Evolutionary conservation across 1,140 invertebrate genomes (phyloP).

Genomic region (Temnothorax curvispinosus): DNA sequence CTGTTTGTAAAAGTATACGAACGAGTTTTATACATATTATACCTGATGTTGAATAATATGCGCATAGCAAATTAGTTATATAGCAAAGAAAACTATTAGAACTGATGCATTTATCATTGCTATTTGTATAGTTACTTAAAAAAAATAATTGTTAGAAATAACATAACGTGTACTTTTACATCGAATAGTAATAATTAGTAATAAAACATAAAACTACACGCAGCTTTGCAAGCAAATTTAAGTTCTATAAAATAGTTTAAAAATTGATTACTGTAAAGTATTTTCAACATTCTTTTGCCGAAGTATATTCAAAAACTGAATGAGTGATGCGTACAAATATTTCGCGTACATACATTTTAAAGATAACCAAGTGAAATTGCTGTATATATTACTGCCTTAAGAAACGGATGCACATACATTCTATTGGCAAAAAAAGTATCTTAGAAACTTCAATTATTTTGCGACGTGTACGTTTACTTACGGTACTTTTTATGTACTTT

Average conservation of each 20-base stretch:
- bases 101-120: not conserved
- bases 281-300: not conserved
- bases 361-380: not conserved
- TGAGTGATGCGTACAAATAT: not conserved
- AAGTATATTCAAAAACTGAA: not conserved
- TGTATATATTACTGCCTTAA: not conserved
- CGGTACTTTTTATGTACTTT: not conserved
- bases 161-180: not conserved
- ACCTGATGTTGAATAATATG: not conserved
- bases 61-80: not conserved
- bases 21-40: not conserved
- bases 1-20: not conserved
- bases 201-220: not conserved
- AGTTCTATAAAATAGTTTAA: not conserved
- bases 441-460: not conserved
- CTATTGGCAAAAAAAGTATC: not conserved
- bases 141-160: not conserved
- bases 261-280: not conserved
- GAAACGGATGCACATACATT: not conserved
- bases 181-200: not conserved
- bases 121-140: not conserved
- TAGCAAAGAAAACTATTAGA: not conserved
- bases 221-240: not conserved
- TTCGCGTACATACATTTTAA: not conserved
- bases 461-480: not conserved